phyloP scores from a whole-genome alignment of 2,113 vertebrate genomes.

The Circaetus cinerascens region DNA sequence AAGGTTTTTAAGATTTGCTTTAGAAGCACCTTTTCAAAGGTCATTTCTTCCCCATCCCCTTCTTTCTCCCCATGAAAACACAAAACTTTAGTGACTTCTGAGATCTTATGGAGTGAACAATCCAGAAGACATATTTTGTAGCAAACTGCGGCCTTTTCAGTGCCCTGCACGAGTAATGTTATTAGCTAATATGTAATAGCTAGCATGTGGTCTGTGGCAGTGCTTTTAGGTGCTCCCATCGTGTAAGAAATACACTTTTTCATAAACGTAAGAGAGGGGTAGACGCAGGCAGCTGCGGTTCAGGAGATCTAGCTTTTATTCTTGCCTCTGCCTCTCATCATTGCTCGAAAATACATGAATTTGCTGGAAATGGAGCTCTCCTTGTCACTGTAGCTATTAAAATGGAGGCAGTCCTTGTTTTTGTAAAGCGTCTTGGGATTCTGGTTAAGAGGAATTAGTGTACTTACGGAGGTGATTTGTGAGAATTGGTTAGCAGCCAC shows the following conservation, averaged over 20 bases:
- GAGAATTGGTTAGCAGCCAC: background rate
- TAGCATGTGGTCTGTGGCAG: background rate
- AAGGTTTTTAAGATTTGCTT: background rate
- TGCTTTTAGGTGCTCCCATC: background rate
- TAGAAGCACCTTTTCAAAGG: background rate
- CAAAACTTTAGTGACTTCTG: background rate
- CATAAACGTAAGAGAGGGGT: background rate
- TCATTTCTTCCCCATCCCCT: background rate
- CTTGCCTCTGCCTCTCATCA: background rate
- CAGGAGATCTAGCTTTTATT: background rate
- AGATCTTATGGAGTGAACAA: background rate
- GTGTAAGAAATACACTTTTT: background rate
- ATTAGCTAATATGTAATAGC: too few relatives aligned
- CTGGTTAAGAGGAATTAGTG: background rate
- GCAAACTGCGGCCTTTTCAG: background rate
- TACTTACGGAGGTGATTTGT: background rate
- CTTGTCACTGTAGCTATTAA: background rate
- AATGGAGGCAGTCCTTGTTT: background rate
- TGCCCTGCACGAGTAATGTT: background rate
- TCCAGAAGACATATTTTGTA: background rate
- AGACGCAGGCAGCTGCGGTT: background rate
- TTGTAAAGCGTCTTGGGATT: background rate
- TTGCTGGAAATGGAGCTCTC: background rate
- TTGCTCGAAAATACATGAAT: background rate
- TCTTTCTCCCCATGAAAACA: background rate